phyloP scores from a whole-genome alignment of 2,113 vertebrate genomes.

The Hypomesus transpacificus region DNA sequence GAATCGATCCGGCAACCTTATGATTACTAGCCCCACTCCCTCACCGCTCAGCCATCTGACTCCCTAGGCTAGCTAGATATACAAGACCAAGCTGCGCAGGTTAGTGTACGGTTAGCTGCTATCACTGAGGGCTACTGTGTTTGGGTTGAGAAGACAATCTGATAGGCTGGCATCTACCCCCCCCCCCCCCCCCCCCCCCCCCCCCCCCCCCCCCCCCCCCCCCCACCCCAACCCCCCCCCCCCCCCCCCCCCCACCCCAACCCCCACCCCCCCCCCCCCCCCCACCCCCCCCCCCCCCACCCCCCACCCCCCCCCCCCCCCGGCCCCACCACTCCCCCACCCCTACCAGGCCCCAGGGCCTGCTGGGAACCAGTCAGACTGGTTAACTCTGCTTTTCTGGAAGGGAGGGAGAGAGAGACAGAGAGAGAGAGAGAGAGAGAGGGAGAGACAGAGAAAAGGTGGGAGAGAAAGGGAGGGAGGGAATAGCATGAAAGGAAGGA shows the following conservation, averaged over 20 bases:
- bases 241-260: neutral
- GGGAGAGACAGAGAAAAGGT: neutral
- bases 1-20: too few relatives aligned
- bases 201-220: conserved; percentile 4
- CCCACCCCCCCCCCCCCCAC: conserved; percentile 25
- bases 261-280: conserved; percentile 7
- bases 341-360: conserved; percentile 46
- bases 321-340: conserved; percentile 8
- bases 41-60: too few relatives aligned
- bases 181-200: conserved; percentile 19
- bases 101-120: neutral
- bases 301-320: neutral
- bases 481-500: neutral
- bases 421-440: conserved; percentile 17
- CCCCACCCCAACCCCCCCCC: conserved; percentile 3
- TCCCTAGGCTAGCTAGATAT: too few relatives aligned
- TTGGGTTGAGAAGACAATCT: conserved; percentile 11
- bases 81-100: too few relatives aligned
- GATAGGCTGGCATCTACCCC: conserved; percentile 26
- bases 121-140: neutral
- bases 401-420: conserved; percentile 9
- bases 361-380: conserved; percentile 68
- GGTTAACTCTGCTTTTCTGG: conserved; percentile 50
- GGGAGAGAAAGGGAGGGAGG: neutral
- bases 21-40: too few relatives aligned